Conservation (phyloP, 2,797 vertebrate species). For the Enteromius unitaeniatus region DNA sequence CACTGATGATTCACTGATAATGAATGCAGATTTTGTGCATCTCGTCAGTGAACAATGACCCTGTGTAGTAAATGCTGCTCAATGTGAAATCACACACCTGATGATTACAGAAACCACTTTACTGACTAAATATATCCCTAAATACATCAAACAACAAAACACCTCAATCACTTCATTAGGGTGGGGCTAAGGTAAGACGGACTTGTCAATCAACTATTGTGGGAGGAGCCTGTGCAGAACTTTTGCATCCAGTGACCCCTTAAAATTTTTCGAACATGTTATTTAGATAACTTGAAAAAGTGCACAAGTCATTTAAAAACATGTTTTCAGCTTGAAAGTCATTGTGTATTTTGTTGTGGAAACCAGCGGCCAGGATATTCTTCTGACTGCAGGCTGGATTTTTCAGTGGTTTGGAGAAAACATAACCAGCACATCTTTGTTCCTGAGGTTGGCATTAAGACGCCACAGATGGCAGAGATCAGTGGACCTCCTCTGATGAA, state of each 20-base stretch:
- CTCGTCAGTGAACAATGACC: too few species aligned
- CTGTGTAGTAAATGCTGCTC: too few species aligned
- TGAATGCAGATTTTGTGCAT: too few species aligned
- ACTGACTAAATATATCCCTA: too few species aligned
- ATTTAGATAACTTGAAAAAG: neutral
- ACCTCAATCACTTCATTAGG: too few species aligned
- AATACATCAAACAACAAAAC: too few species aligned
- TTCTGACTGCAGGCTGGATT: neutral
- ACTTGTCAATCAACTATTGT: too few species aligned
- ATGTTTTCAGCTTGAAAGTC: neutral
- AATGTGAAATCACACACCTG: too few species aligned
- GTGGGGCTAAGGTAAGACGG: too few species aligned
- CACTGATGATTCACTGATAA: too few species aligned
- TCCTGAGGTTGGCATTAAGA: constrained; percentile 52
- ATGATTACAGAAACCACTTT: too few species aligned
- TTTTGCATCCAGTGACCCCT: neutral
- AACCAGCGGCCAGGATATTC: neutral
- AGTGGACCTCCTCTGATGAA: constrained; percentile 62
- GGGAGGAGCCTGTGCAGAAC: too few species aligned
- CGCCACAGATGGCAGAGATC: constrained; percentile 60
- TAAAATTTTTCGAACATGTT: neutral
- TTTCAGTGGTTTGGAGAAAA: constrained; percentile 48
- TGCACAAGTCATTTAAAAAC: neutral
- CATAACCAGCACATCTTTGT: constrained; percentile 58
- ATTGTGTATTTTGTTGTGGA: neutral